Percentiles rank a stretch among this genome's conserved stretches.
Conservation (phyloP, 2,888 invertebrate genomes). For the Macrosoma leucophasiata region DNA sequence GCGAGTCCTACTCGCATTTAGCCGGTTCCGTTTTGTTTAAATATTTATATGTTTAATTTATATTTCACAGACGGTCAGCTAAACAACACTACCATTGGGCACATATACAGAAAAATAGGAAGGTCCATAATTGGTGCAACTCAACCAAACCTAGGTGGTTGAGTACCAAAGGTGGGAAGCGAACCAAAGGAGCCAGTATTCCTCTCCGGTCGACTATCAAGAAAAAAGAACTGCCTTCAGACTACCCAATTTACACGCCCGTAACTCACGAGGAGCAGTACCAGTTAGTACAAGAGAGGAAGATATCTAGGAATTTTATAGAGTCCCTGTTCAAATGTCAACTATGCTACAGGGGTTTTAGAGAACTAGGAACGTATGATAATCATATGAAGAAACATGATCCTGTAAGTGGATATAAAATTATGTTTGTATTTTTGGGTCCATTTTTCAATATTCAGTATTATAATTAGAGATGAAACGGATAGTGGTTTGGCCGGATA, state of each 20-base stretch:
- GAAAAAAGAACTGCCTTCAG: constrained; percentile 38
- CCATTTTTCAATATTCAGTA: too few relatives aligned
- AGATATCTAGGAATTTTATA: constrained; percentile 47
- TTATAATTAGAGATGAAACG: too few relatives aligned
- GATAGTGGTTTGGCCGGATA: too few relatives aligned
- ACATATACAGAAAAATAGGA: constrained; percentile 44
- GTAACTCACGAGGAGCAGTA: constrained; percentile 58
- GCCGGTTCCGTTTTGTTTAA: background rate
- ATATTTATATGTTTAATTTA: background rate
- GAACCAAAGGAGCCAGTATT: constrained; percentile 27
- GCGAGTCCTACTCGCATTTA: too few relatives aligned
- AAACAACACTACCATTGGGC: constrained; percentile 55
- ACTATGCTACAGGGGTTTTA: constrained; percentile 53
- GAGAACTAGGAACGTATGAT: constrained; percentile 42
- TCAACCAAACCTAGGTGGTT: constrained; percentile 41
- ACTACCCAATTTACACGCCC: constrained; percentile 45
- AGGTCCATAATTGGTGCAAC: constrained; percentile 40
- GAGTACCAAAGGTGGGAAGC: constrained; percentile 33
- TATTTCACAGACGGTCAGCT: constrained; percentile 43
- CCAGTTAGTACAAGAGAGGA: constrained; percentile 40
- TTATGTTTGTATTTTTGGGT: too few relatives aligned
- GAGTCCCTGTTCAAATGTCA: constrained; percentile 53
- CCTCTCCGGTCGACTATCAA: constrained; percentile 34
- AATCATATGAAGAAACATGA: constrained; percentile 67
- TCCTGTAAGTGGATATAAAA: constrained; percentile 48